Conservation (phyloP, 37 sponge, comb jelly and placozoan species). For the Ianthella basta region DNA sequence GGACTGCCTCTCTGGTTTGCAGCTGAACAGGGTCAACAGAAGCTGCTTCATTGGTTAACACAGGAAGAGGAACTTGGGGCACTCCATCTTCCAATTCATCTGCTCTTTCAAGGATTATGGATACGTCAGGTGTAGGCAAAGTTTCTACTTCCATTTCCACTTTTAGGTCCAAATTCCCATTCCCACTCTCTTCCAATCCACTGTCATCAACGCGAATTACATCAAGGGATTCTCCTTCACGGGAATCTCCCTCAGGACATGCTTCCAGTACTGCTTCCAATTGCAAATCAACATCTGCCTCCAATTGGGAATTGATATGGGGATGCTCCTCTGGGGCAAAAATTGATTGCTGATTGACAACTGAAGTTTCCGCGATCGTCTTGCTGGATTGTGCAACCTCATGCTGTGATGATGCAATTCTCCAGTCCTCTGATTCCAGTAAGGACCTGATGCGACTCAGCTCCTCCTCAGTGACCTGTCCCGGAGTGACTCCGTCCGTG, state of each 20-base stretch:
- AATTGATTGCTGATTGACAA: no score
- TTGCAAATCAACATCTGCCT: neutral
- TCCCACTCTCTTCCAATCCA: neutral
- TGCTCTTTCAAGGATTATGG: no score
- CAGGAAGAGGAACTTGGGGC: no score
- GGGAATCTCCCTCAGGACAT: neutral
- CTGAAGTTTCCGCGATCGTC: neutral
- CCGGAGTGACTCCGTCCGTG: neutral
- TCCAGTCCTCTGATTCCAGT: slow-evolving; percentile 12
- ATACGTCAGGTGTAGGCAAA: no score
- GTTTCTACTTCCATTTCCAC: slow-evolving; percentile 7
- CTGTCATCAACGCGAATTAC: neutral
- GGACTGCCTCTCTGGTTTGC: no score
- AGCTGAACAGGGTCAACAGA: no score
- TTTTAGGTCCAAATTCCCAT: neutral
- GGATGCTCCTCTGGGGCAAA: no score
- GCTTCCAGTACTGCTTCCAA: neutral
- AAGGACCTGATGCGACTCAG: neutral
- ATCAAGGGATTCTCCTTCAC: neutral
- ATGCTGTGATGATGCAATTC: neutral
- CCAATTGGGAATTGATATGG: neutral
- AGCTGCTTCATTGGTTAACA: no score
- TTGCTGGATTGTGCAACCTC: neutral
- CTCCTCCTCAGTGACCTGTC: neutral
- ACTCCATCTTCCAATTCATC: no score